A percentile compares a stretch with the other conserved stretches of the same genome.
These are phyloP conservation scores for Ceyx melanurus DNA, from an alignment of 2,113 vertebrate genomes.

Conservation along the genomic window DNA sequence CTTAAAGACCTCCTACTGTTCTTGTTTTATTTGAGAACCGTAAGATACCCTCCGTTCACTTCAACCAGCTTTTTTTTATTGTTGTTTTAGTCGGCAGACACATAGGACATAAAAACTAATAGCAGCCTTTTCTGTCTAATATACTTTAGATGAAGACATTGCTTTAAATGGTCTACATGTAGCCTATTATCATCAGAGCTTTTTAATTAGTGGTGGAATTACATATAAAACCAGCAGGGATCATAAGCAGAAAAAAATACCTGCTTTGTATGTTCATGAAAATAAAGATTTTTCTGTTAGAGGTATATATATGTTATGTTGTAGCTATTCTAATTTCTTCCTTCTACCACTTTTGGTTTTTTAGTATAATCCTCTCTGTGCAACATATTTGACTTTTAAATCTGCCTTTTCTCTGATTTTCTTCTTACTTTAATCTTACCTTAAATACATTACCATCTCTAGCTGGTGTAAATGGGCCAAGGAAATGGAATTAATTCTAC, in stretches of 20 bases:
- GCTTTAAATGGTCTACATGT: background rate
- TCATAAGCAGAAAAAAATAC: background rate
- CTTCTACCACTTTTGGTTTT: background rate
- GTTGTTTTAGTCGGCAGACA: constrained; percentile 14
- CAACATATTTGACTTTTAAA: background rate
- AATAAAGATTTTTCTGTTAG: constrained; percentile 12
- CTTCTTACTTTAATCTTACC: background rate
- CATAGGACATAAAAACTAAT: background rate
- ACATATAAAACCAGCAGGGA: background rate
- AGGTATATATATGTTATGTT: background rate
- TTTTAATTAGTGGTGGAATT: background rate
- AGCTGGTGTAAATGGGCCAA: background rate
- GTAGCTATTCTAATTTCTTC: background rate
- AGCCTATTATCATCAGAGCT: background rate
- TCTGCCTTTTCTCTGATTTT: constrained; percentile 8
- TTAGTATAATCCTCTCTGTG: background rate
- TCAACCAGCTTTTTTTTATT: constrained; percentile 19
- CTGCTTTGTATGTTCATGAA: background rate
- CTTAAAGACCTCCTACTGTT: constrained; percentile 32
- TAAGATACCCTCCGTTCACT: background rate
- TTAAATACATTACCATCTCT: background rate
- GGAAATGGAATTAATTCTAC: background rate
- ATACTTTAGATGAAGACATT: background rate
- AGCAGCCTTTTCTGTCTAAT: background rate
- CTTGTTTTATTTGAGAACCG: constrained; percentile 47